Base-by-base conservation (phyloP, 2,797 vertebrate species). In the Acomys russatus region DNA sequence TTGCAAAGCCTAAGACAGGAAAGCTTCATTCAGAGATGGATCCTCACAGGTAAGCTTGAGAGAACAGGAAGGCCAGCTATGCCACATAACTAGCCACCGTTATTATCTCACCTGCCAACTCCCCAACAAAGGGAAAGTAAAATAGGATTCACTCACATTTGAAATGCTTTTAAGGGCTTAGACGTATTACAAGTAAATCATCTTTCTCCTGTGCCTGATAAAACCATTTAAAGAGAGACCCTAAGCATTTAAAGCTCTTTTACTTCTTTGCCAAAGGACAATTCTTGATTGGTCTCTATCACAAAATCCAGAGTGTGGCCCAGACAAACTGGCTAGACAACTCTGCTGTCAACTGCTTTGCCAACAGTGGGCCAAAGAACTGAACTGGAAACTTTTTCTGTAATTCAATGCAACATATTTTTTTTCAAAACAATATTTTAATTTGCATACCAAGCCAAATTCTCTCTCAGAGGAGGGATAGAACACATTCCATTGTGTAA, bases 361-460 rank as follows among this genome's bases (percentile, higher is more conserved):
- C 96, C 96, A 97, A 90, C 56, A 87, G 90, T 66, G 88, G 86
- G 71, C 89, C 38, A 44, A 96, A 88, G 94, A 93, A 61, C 63
- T 88, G 82, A 85, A 61, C 90, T 92, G 84, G 70, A 49, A 20
- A 73, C 51, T 96, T 86, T 95, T 92, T 96, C 92, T 96, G 97
- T 96, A 95, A 95, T 95, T 96, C 79, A 84, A 97, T 92, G 96
- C 96, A 97, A 97, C n/a, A 35, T 77, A 92, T 89, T 95, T 96
- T 97, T 97, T 96, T 97, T 97, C 95, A 94, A 95, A 97, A 97
- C 96, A 97, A 96, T 96, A 96, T 97, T 98, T 96, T 85, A 97
- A 98, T 97, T 97, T 97, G 96, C 96, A 95, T 96, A 97, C 89
- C 96, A 96, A 90, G 96, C 94, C 95, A 97, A 97, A 95, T 97